Percentiles rank a stretch among this genome's conserved stretches.
Conservation (phyloP, 2,888 invertebrate genomes). For the Hypomecis punctinalis region DNA sequence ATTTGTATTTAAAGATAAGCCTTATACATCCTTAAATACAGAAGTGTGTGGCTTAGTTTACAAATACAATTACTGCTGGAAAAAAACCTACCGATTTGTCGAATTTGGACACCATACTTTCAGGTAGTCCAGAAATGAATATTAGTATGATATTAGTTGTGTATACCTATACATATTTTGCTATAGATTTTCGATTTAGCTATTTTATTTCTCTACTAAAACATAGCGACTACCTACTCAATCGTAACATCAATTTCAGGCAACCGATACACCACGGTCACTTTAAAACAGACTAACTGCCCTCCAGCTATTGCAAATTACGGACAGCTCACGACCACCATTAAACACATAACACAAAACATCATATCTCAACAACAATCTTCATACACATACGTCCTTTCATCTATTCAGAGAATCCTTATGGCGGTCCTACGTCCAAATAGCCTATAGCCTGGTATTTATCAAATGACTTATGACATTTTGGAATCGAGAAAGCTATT, state of each 20-base stretch:
- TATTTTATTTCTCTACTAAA: no score
- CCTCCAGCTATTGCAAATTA: constrained; percentile 37
- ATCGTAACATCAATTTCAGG: constrained; percentile 11
- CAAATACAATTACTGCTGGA: no score
- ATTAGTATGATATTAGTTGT: no score
- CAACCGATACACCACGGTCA: constrained; percentile 43
- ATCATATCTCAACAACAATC: not conserved
- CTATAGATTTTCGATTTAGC: no score
- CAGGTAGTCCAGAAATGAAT: no score
- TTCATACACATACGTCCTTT: constrained; percentile 11
- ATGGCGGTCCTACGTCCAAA: constrained; percentile 2
- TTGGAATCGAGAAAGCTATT: constrained; percentile 22
- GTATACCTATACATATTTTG: no score
- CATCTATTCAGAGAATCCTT: not conserved
- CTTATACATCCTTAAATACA: no score
- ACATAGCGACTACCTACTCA: not conserved
- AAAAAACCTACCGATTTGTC: no score
- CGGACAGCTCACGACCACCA: constrained; percentile 15
- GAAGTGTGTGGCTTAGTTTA: no score
- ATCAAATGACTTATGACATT: constrained; percentile 23
- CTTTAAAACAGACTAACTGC: constrained; percentile 24
- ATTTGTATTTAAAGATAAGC: no score
- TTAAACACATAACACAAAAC: constrained; percentile 3
- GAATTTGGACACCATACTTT: no score
- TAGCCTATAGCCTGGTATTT: constrained; percentile 7